Percentiles rank a stretch among this genome's conserved stretches.
phyloP scores from a whole-genome alignment of 2,888 invertebrate genomes.

The Drosophila barbarae region DNA sequence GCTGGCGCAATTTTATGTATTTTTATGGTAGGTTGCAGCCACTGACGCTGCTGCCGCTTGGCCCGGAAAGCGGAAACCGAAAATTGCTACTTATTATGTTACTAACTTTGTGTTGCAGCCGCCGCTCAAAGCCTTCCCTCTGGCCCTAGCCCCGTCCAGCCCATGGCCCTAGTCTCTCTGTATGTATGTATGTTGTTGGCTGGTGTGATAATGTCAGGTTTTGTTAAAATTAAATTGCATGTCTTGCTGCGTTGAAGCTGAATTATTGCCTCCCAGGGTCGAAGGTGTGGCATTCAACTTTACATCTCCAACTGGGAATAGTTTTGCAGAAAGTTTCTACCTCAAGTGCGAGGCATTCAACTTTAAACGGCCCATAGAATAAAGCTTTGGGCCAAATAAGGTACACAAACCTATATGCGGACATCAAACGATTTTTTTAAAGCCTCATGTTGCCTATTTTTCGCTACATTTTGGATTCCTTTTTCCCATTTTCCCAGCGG shows the following conservation, averaged over 20 bases:
- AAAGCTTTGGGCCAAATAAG: slow-evolving; percentile 7
- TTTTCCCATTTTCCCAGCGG: slow-evolving; percentile 51
- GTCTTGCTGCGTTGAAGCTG: slow-evolving; percentile 72
- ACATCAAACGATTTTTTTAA: slow-evolving; percentile 30
- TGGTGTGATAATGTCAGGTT: slow-evolving; percentile 75
- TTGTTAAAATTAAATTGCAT: slow-evolving; percentile 75
- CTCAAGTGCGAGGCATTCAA: slow-evolving; percentile 22
- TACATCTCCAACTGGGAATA: slow-evolving; percentile 40
- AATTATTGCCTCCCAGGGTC: slow-evolving; percentile 65
- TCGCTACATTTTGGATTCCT: slow-evolving; percentile 15
- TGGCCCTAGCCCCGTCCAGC: not conserved
- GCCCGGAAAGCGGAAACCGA: slow-evolving; percentile 73
- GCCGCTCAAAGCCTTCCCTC: slow-evolving; percentile 20
- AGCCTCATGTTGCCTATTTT: slow-evolving; percentile 15
- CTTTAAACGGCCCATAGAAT: slow-evolving; percentile 34
- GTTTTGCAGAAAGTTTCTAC: slow-evolving; percentile 17
- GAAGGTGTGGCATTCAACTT: slow-evolving; percentile 40
- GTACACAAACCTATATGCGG: not conserved
- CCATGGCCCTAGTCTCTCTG: not conserved
- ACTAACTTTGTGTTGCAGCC: slow-evolving; percentile 71
- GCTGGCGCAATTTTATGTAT: slow-evolving; percentile 69
- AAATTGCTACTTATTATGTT: slow-evolving; percentile 75
- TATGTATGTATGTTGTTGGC: slow-evolving; percentile 51
- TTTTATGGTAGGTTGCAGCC: slow-evolving; percentile 71
- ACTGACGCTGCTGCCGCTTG: slow-evolving; percentile 57